Base-by-base conservation (phyloP, 2,113 vertebrate species). In the Ageneiosus marmoratus region DNA sequence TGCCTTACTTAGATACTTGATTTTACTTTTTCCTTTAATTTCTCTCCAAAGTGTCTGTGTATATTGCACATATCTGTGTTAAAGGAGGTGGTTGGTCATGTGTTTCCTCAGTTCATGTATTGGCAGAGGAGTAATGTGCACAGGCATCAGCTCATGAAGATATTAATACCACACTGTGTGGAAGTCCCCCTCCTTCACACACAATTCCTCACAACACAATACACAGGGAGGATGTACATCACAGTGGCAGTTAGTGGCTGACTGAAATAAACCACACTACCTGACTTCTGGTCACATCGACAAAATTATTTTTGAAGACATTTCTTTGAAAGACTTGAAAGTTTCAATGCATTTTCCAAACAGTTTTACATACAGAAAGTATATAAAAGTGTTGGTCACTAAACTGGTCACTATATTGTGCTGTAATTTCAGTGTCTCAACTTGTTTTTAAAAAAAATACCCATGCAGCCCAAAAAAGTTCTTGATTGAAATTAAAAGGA, bases 101-200 rank as follows among this genome's bases (percentile, higher is more conserved):
- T 80, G 63, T 85, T 87, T 87, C 86, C 86, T 69, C 50, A 55
- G 55, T 80, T 55, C 29, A 80, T 69, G 48, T 80, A 53, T 37
- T 81, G 72, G 77, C 80, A 87, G 83, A 83, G 55, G 81, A 87
- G 81, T 79, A 69, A 85, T 80, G 48, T 80, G 75, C 75, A 67
- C 86, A 87, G 77, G 62, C 86, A 85, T 87, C 60, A 83, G 79
- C 46, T 78, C 70, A 41, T 80, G 27, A 51, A 84, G 86, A 87
- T 87, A 87, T 87, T 87, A 87, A 87, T 87, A 87, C 84, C 63
- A 80, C 84, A 84, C 46, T 22, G 55, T 83, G 56, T 83, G 86
- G 83, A 87, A 87, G 84, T 87, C 73, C 84, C 86, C 84, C 63
- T 87, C 84, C 86, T 74, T 83, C 77, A 69, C 37, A 81, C 53